These are phyloP conservation scores for Holocentrus rufus DNA, from an alignment of 2,797 vertebrate species.

Conservation along the genomic window DNA sequence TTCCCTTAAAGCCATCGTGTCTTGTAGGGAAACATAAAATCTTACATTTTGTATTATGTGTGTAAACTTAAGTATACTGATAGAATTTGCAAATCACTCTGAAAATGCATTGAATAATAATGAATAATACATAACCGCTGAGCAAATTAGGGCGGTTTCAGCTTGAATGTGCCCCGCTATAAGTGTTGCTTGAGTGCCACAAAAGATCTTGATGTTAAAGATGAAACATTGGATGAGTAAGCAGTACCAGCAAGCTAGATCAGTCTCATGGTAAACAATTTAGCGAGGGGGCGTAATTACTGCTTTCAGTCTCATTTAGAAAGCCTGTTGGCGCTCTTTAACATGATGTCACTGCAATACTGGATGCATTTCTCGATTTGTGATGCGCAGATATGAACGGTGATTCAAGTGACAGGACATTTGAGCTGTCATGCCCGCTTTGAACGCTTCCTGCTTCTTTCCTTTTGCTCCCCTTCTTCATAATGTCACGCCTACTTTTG, in stretches of 20 bases:
- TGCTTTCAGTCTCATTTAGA: constrained; percentile 79
- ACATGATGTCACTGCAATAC: constrained; percentile 64
- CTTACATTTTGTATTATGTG: constrained; percentile 79
- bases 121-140: constrained; percentile 77
- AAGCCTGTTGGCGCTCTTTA: constrained; percentile 70
- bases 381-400: constrained; percentile 62
- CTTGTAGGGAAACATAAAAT: constrained; percentile 78
- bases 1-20: constrained; percentile 75
- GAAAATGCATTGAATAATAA: constrained; percentile 72
- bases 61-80: constrained; percentile 78
- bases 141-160: constrained; percentile 76
- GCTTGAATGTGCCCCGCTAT: constrained; percentile 39
- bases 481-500: constrained; percentile 70
- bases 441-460: constrained; percentile 43
- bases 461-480: constrained; percentile 41
- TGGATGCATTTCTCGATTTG: constrained; percentile 64
- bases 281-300: constrained; percentile 75
- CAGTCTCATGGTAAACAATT: constrained; percentile 81
- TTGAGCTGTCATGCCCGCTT: constrained; percentile 71
- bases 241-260: constrained; percentile 71
- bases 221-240: constrained; percentile 72
- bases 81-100: constrained; percentile 78
- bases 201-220: constrained; percentile 69
- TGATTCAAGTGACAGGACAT: constrained; percentile 77
- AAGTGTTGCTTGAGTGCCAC: constrained; percentile 64